Base-by-base conservation (phyloP, 1,140 invertebrate species). In the Macrobrachium rosenbergii region DNA sequence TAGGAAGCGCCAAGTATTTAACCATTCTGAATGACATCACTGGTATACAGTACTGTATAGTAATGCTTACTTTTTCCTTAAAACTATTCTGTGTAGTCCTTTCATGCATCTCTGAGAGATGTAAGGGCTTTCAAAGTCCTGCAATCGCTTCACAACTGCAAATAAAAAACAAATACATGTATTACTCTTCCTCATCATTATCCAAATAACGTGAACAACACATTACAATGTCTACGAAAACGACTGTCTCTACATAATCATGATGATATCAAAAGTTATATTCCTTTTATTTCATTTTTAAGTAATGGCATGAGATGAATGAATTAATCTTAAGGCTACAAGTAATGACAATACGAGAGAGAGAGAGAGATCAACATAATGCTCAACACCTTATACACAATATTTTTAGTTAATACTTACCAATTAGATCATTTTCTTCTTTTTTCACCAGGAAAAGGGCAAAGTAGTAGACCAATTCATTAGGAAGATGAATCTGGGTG, bases 111-210 rank as follows among this genome's bases (percentile, higher is more conserved):
- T 96, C 90, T 97, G 94, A 81, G 97, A 98, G 92, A 99, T 96
- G 92, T 96, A 97, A 16, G 98, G 98, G 87, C 97, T 98, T 94
- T 99, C 98, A 94, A 98, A 99, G 91, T 99, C 95, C 92, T 98
- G 96, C 43, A 99, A 92, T 91, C 96, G 96, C 84, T 98, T 94
- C 69, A 98, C 92, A 92, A 98, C 94, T 94, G 94, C 88, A 93
- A 93, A 89, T 8, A 63, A 59, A 69, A 72, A 52, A 52, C 52
- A 52, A 2, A 5, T 52, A 52, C 52, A 52, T 8, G 28, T 37
- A 37, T 37, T 37, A 37, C 28, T 37, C 28, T 37, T 37, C 28
- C 28, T 37, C 7, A 52, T 52, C 52, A 52, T 52, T 8, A 52
- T 52, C 12, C 12, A 69, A 37, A 37, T 37, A 37, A 3, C 28